Evolutionary conservation across 2,797 vertebrate species (phyloP).

Genomic region (Hydrophis major): DNA sequence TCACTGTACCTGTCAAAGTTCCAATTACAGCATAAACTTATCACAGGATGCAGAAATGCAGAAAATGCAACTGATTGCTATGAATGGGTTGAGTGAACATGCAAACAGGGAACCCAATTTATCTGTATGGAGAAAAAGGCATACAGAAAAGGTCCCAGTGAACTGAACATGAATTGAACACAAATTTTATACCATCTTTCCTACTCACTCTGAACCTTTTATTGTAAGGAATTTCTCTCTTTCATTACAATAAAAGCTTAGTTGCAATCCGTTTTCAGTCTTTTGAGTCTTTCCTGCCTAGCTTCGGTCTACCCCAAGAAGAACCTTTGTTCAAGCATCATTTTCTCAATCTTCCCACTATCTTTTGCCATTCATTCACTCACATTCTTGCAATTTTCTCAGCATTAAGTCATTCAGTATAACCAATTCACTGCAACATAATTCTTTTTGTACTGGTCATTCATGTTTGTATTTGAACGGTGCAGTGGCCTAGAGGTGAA

Average conservation of each 20-base stretch:
- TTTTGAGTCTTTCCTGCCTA: neutral
- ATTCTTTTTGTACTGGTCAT: neutral
- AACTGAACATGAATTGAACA: neutral
- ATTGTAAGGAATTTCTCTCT: neutral
- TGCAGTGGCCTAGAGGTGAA: no score
- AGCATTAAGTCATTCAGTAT: neutral
- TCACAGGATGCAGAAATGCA: neutral
- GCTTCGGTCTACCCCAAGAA: neutral
- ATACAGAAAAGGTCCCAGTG: neutral
- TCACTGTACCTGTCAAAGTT: neutral
- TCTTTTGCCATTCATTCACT: neutral
- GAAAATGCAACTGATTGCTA: neutral
- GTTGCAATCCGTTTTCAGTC: neutral
- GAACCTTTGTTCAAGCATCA: neutral
- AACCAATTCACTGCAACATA: neutral
- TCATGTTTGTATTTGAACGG: neutral
- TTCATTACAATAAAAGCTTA: neutral
- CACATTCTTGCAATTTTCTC: neutral
- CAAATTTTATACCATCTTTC: neutral
- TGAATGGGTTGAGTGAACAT: neutral
- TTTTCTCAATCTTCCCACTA: neutral
- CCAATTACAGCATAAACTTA: neutral
- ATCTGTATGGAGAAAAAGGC: neutral
- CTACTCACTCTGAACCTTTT: neutral
- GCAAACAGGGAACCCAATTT: neutral